Conservation (phyloP, 2,888 invertebrate genomes). For the Fragum sueziense region DNA sequence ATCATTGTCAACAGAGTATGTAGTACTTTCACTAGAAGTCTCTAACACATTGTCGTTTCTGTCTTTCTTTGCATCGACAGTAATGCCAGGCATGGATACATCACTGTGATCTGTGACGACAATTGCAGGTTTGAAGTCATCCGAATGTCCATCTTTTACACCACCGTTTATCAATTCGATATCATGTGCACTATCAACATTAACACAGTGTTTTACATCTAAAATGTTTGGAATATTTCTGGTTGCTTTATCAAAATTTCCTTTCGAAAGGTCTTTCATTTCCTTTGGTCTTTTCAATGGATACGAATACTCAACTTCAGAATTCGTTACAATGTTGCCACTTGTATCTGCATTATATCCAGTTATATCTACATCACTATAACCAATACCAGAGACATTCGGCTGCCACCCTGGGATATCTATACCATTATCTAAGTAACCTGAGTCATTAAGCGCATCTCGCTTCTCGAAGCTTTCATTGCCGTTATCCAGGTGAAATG, state of each 20-base stretch:
- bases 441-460: no score
- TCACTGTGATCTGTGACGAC: not conserved
- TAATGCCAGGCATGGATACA: not conserved
- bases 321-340: not conserved
- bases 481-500: not conserved
- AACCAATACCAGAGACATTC: not conserved
- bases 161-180: not conserved
- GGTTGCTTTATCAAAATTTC: not conserved
- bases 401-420: not conserved
- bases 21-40: not conserved
- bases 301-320: not conserved
- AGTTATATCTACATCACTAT: not conserved
- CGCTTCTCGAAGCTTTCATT: not conserved
- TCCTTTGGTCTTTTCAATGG: not conserved
- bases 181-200: not conserved
- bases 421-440: not conserved
- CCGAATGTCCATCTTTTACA: not conserved
- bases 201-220: not conserved
- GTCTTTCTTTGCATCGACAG: not conserved
- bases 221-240: not conserved
- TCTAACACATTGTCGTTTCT: not conserved
- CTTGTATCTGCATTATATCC: not conserved
- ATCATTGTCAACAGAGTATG: not conserved
- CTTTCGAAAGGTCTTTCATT: not conserved
- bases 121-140: not conserved